Evolutionary conservation across 2,113 vertebrate genomes (phyloP), one percentile per base, ranked within the genome.

Genomic region (Silurus glanis): DNA sequence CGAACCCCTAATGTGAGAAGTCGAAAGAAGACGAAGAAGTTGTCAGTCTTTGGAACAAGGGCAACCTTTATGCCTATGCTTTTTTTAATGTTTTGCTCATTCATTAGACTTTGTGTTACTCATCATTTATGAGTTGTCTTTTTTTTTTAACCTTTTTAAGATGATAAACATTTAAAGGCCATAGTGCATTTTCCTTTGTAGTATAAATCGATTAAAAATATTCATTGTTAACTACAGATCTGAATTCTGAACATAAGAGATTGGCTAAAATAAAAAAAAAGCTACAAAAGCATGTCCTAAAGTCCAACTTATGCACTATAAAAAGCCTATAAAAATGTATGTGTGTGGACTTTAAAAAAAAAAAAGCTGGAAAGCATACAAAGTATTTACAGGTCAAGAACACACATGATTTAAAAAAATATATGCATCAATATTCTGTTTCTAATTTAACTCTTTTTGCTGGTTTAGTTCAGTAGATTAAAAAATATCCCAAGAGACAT

Each of bases 21-120:
- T 37, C 2, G 37, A 37, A 37, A 37, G 37, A 37, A 37, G 37
- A 37, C 37, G 37, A 37, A 37, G 37, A 37, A 37, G 37, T 1
- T 72, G 82, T 87, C 80, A 74, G 76, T 45, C 80, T 75, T 85
- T 74, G 62, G 45, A 72, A 59, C 83, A 76, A 69, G 19, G 66
- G n/a, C 82, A 72, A 21, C 14, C 69, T 83, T 87, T 79, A 80
- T 67, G 9, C 14, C n/a, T 72, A 78, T 76, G 23, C 37, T 55
- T 74, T 80, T 80, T 82, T 80, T 13, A 67, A 19, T 56, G 21
- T 84, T 25, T 58, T 45, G 75, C 49, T 66, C 25, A 66, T 83
- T 79, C 56, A 56, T 78, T 45, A 72, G 16, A n/a, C 0, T 71
- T 66, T 67, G 64, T 53, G 4, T 1, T 1, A 51, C 62, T 49